Conservation (phyloP, 2,888 invertebrate genomes). For the Acanthopleura granulata region DNA sequence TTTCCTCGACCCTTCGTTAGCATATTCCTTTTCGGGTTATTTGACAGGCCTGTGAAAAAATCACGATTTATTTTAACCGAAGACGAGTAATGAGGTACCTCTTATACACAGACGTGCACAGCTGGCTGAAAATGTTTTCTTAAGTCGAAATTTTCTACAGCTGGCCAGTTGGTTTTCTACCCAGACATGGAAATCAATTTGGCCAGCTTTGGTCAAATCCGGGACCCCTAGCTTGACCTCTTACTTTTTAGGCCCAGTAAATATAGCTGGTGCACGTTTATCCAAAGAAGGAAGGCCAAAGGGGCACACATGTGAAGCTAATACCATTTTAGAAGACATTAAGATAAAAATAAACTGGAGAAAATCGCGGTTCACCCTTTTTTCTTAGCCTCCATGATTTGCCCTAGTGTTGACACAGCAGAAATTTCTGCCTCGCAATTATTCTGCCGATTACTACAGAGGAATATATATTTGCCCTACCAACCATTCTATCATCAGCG, state of each 20-base stretch:
- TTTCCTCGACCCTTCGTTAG: background rate
- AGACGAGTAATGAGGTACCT: background rate
- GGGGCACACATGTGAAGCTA: background rate
- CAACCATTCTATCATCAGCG: conserved; percentile 7
- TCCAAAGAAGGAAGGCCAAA: background rate
- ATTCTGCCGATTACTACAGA: background rate
- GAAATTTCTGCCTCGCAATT: background rate
- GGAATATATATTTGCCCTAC: conserved; percentile 16
- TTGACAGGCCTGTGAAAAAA: background rate
- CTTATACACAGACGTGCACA: background rate
- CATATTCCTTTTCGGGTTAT: background rate
- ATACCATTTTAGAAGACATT: background rate
- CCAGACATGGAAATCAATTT: conserved; percentile 5
- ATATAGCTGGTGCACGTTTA: conserved; percentile 10
- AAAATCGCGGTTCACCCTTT: background rate
- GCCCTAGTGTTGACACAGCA: background rate
- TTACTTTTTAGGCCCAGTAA: background rate
- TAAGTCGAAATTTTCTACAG: background rate
- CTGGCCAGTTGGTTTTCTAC: background rate
- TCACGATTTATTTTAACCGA: conserved; percentile 15
- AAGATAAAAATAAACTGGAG: background rate
- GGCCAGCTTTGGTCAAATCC: conserved; percentile 1
- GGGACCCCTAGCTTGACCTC: background rate
- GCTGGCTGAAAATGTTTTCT: background rate
- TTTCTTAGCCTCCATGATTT: conserved; percentile 6